Percentiles rank a stretch among this genome's conserved stretches.
These are phyloP conservation scores for Recurvirostra avosetta DNA, from an alignment of 2,113 vertebrate genomes.

Conservation along the genomic window DNA sequence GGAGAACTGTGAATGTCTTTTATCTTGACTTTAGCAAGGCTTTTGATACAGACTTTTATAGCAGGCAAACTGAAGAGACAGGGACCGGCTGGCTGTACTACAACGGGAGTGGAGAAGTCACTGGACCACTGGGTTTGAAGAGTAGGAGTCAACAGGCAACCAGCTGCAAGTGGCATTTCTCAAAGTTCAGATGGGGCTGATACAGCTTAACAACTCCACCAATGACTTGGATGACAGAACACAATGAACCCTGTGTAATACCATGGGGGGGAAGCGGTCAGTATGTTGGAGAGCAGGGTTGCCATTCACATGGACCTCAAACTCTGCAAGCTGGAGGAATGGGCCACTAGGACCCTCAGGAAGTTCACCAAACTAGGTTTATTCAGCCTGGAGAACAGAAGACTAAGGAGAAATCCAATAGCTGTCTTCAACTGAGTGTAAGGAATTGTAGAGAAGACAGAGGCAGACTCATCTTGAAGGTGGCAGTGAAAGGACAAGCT, in stretches of 20 bases:
- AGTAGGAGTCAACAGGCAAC: not conserved
- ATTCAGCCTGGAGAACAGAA: not conserved
- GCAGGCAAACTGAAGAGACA: not conserved
- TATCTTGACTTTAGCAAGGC: not conserved
- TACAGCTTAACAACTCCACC: not conserved
- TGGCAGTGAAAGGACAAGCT: not conserved
- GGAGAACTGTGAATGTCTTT: not conserved
- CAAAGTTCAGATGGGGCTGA: not conserved
- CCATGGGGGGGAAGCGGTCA: not conserved
- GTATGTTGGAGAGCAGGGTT: not conserved
- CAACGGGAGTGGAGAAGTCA: not conserved
- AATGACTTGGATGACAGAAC: not conserved
- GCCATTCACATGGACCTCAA: not conserved
- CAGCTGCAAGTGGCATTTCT: not conserved
- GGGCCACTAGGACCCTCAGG: not conserved
- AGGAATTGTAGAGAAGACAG: not conserved
- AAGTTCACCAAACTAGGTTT: not conserved
- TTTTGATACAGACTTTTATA: not conserved
- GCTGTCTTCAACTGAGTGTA: not conserved
- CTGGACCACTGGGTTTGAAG: not conserved
- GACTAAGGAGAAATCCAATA: not conserved
- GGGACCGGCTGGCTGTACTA: fast-evolving
- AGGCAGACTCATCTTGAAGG: not conserved
- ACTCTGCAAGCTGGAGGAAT: not conserved
- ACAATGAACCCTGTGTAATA: not conserved